Percentiles rank a stretch among this genome's conserved stretches.
These are phyloP conservation scores for Neostethus bicornis DNA, from an alignment of 2,797 vertebrate genomes.

Conservation along the genomic window DNA sequence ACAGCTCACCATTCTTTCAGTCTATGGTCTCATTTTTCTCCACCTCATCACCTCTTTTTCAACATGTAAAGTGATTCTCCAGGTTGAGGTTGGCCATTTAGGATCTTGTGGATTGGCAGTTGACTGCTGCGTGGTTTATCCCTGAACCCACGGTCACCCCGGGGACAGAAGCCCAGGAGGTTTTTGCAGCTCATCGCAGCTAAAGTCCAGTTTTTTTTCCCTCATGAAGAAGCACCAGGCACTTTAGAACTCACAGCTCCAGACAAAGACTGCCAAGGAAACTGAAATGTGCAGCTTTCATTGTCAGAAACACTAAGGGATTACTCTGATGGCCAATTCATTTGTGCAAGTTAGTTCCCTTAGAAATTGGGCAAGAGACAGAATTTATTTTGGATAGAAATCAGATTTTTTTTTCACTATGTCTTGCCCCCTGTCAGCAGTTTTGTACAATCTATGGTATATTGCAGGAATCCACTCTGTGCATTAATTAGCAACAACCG, in stretches of 20 bases:
- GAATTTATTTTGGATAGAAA: constrained; percentile 52
- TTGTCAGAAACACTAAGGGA: constrained; percentile 60
- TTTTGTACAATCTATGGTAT: constrained; percentile 30
- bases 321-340: constrained; percentile 51
- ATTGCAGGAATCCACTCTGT: constrained; percentile 7
- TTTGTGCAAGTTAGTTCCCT: constrained; percentile 54
- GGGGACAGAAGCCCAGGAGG: constrained; percentile 56
- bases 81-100: constrained; percentile 67
- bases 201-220: constrained; percentile 56
- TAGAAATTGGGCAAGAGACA: constrained; percentile 31
- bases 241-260: constrained; percentile 27
- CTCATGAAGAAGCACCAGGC: constrained; percentile 55
- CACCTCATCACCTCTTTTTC: constrained; percentile 56
- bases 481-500: constrained; percentile 18
- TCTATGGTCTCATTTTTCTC: constrained; percentile 47
- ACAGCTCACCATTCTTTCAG: constrained; percentile 56
- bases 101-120: constrained; percentile 63
- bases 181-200: constrained; percentile 50
- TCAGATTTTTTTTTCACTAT: constrained; percentile 30
- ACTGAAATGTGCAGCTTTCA: constrained; percentile 50
- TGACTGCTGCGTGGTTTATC: constrained; percentile 64
- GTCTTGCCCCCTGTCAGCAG: constrained; percentile 21
- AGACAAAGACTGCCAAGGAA: constrained; percentile 49
- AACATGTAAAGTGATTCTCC: constrained; percentile 69
- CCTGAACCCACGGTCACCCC: constrained; percentile 61